These are phyloP conservation scores for Pocota personata DNA, from an alignment of 2,888 invertebrate species.

Conservation along the genomic window DNA sequence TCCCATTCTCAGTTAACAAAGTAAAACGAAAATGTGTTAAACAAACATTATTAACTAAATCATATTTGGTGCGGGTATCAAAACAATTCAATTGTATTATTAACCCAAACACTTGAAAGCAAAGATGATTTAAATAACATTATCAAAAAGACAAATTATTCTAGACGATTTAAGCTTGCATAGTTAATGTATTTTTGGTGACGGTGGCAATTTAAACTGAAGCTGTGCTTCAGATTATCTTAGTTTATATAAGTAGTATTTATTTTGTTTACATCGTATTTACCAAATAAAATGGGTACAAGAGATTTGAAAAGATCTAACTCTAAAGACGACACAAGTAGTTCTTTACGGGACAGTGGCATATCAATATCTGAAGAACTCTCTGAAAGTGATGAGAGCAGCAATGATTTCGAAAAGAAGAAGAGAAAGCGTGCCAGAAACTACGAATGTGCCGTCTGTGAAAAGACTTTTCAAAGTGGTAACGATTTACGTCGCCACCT, in stretches of 20 bases:
- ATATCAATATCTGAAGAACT: conserved; percentile 77
- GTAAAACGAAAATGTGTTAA: conserved; percentile 47
- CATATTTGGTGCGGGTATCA: conserved; percentile 63
- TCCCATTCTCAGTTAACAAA: conserved; percentile 41
- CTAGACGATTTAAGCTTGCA: background rate
- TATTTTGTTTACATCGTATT: background rate
- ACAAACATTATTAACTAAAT: conserved; percentile 53
- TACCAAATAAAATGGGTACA: conserved; percentile 4
- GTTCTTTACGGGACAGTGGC: conserved; percentile 79
- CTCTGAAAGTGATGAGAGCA: conserved; percentile 28
- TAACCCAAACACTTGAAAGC: conserved; percentile 36
- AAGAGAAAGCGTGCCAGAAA: conserved; percentile 76
- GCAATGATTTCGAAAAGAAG: conserved; percentile 48
- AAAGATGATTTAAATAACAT: conserved; percentile 21
- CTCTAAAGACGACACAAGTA: conserved; percentile 80
- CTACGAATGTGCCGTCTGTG: conserved; percentile 86
- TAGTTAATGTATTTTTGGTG: conserved; percentile 51
- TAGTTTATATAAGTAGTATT: conserved; percentile 42
- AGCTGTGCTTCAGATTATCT: conserved; percentile 42
- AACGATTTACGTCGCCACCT: conserved; percentile 88
- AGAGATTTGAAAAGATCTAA: conserved; percentile 74
- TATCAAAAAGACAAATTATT: background rate
- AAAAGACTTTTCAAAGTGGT: conserved; percentile 86
- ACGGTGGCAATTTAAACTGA: conserved; percentile 51
- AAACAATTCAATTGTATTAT: conserved; percentile 36